These are phyloP conservation scores for Sinotaia quadrata DNA, from an alignment of 2,888 invertebrate species.

Conservation along the genomic window DNA sequence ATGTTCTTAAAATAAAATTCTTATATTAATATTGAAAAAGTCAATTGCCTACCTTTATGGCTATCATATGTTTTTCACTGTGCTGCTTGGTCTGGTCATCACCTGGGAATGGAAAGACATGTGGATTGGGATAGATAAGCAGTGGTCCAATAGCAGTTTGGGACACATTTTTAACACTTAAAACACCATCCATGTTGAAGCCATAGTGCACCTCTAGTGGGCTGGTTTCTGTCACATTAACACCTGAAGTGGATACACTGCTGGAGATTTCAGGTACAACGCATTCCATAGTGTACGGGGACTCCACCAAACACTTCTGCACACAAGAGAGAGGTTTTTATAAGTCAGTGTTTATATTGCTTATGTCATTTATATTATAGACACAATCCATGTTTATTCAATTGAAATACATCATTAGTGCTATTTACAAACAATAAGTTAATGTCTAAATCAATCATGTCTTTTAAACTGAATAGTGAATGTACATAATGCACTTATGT, in stretches of 20 bases:
- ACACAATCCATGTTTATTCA: too few relatives aligned
- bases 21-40: too few relatives aligned
- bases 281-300: constrained; percentile 41
- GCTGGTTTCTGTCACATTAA: constrained; percentile 81
- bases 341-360: neutral
- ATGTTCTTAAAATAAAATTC: too few relatives aligned
- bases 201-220: constrained; percentile 80
- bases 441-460: too few relatives aligned
- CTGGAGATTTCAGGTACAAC: constrained; percentile 35
- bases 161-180: constrained; percentile 88
- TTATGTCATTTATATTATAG: too few relatives aligned
- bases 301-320: constrained; percentile 30
- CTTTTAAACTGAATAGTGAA: too few relatives aligned
- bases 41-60: constrained; percentile 89
- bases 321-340: neutral
- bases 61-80: constrained; percentile 94
- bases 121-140: constrained; percentile 91
- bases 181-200: constrained; percentile 95
- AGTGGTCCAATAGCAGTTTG: constrained; percentile 77
- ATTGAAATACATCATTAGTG: too few relatives aligned
- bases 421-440: too few relatives aligned
- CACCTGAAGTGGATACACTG: constrained; percentile 27
- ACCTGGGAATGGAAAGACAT: constrained; percentile 86
- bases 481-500: too few relatives aligned
- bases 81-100: constrained; percentile 76